Percentiles rank a stretch among this genome's conserved stretches.
Evolutionary conservation across 2,888 invertebrate genomes (phyloP).

Genomic region (Tipula vernalis): DNA sequence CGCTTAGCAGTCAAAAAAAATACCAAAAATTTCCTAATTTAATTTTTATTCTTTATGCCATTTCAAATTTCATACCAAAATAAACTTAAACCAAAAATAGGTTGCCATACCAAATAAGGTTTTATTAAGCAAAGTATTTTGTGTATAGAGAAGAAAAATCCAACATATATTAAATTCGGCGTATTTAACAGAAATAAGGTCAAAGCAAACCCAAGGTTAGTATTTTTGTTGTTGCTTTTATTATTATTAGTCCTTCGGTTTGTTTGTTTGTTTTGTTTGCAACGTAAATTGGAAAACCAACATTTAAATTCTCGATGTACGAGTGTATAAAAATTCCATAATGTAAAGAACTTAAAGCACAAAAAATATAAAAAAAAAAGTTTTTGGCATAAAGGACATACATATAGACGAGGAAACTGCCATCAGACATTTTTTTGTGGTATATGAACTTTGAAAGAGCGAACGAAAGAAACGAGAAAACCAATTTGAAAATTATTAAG

Average conservation of each 20-base stretch:
- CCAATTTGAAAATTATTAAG: background rate
- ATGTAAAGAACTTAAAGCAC: background rate
- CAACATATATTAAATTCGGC: background rate
- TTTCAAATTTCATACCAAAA: background rate
- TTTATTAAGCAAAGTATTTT: background rate
- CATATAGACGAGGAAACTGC: background rate
- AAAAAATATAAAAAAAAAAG: background rate
- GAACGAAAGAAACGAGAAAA: background rate
- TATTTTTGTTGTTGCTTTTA: background rate
- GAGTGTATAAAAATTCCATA: background rate
- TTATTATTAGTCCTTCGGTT: background rate
- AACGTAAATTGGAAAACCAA: background rate
- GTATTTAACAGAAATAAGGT: background rate
- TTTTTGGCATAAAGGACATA: background rate
- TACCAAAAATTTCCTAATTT: background rate
- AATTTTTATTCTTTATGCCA: background rate
- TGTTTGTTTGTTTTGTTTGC: background rate
- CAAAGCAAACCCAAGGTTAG: background rate
- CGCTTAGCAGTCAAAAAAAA: too few species aligned
- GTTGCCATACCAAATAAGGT: background rate
- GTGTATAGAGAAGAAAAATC: background rate
- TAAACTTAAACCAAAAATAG: background rate
- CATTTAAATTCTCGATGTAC: background rate
- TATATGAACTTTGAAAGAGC: background rate
- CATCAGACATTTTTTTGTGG: background rate